phyloP scores from a whole-genome alignment of 2,797 vertebrate genomes.

The Valencia hispanica region DNA sequence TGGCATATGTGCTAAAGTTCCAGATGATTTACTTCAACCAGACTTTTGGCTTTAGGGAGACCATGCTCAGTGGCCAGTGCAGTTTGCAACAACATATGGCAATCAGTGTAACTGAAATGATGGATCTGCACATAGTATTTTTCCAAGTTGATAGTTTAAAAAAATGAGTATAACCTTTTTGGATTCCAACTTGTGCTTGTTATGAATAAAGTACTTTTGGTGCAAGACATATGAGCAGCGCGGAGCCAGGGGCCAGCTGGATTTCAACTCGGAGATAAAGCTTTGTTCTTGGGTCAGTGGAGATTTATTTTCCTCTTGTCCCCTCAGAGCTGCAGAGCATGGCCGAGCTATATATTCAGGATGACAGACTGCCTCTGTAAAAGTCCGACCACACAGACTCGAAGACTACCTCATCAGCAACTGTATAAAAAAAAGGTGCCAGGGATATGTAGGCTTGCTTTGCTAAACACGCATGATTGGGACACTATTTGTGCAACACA shows the following conservation, averaged over 20 bases:
- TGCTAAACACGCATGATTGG: neutral
- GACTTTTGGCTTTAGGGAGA: constrained; percentile 23
- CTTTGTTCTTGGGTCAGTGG: constrained; percentile 53
- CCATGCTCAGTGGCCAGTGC: constrained; percentile 10
- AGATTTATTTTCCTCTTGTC: constrained; percentile 68
- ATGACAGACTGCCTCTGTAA: constrained; percentile 43
- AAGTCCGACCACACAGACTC: constrained; percentile 25
- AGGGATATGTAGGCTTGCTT: neutral
- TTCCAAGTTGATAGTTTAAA: constrained; percentile 22
- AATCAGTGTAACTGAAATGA: constrained; percentile 41
- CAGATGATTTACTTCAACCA: neutral
- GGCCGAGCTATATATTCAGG: constrained; percentile 34
- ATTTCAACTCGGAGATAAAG: constrained; percentile 52
- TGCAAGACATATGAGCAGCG: constrained; percentile 58
- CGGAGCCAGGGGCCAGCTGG: constrained; percentile 35
- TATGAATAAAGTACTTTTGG: constrained; percentile 58
- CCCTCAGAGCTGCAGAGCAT: constrained; percentile 34
- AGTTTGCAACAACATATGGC: constrained; percentile 23
- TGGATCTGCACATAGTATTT: constrained; percentile 14
- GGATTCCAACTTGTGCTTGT: constrained; percentile 64
- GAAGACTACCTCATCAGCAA: constrained; percentile 38
- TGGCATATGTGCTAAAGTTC: neutral
- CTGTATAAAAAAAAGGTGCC: constrained; percentile 2
- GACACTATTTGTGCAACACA: neutral
- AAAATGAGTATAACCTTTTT: constrained; percentile 48